Percentiles rank a stretch among this genome's conserved stretches.
phyloP scores from a whole-genome alignment of 1,140 invertebrate species.

The Drosophila bipectinata region DNA sequence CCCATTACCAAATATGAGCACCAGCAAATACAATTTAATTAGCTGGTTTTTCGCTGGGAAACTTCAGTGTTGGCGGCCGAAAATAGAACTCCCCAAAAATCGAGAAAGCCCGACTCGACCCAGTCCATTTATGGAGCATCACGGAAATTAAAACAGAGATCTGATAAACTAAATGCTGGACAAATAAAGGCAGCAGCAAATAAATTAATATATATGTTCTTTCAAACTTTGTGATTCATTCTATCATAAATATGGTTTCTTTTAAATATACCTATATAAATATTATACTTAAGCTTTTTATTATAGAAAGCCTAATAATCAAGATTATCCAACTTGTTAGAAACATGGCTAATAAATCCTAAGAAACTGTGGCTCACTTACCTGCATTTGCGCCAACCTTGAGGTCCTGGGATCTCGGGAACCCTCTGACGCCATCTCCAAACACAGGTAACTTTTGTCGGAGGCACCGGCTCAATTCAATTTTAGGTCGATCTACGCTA shows the following conservation, averaged over 20 bases:
- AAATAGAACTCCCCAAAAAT: constrained; percentile 28
- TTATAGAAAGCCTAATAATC: too few relatives aligned
- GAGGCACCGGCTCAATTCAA: constrained; percentile 14
- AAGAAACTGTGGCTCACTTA: constrained; percentile 58
- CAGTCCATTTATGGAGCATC: constrained; percentile 41
- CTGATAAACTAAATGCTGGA: constrained; percentile 27
- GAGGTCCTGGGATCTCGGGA: constrained; percentile 73
- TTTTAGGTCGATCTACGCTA: neutral
- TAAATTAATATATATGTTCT: constrained; percentile 26
- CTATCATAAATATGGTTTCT: neutral
- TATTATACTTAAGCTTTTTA: too few relatives aligned
- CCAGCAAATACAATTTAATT: constrained; percentile 53
- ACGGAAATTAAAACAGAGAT: constrained; percentile 51
- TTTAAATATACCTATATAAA: too few relatives aligned
- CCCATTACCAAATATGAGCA: constrained; percentile 48
- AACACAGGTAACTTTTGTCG: constrained; percentile 46
- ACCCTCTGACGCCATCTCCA: constrained; percentile 81
- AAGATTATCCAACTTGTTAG: neutral
- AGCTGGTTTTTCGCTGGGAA: constrained; percentile 46
- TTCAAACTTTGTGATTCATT: neutral
- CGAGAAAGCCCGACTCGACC: constrained; percentile 1
- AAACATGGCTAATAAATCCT: neutral
- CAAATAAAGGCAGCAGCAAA: constrained; percentile 38
- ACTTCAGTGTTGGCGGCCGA: constrained; percentile 17
- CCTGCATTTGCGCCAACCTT: constrained; percentile 86